Percentiles rank a stretch among this genome's conserved stretches.
phyloP scores from a whole-genome alignment of 2,113 vertebrate genomes.

The Morphnarchus princeps region DNA sequence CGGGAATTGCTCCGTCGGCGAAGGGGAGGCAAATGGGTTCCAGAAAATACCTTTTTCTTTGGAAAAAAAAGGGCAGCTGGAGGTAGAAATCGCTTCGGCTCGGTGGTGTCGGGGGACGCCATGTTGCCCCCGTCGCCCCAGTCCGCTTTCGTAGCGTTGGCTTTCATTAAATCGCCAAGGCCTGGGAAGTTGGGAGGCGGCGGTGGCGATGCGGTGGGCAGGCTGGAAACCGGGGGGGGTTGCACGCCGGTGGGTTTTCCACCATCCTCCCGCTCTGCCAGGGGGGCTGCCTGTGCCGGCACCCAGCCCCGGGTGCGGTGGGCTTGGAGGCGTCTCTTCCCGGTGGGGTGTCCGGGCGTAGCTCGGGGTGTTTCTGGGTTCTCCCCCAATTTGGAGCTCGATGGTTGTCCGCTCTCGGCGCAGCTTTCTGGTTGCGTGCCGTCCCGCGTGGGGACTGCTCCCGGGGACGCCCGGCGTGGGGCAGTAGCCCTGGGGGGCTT shows the following conservation, averaged over 20 bases:
- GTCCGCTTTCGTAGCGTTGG: accelerated
- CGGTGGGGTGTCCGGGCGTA: accelerated
- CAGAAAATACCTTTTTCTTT: neutral
- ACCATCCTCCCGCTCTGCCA: accelerated
- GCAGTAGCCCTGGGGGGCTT: too few relatives aligned
- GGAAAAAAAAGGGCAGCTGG: neutral
- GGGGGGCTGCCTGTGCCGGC: neutral
- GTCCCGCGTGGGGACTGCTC: accelerated
- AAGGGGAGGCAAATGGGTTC: neutral
- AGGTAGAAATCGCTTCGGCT: too few relatives aligned
- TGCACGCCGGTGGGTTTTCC: neutral
- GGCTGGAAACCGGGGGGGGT: neutral
- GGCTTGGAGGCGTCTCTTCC: neutral
- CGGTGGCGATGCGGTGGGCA: accelerated
- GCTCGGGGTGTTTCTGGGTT: neutral
- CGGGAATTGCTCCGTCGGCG: accelerated
- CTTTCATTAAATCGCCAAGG: neutral
- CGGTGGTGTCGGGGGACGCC: neutral
- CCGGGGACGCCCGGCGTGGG: accelerated
- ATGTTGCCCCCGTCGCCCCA: neutral
- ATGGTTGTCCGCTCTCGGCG: accelerated
- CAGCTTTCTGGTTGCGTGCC: neutral
- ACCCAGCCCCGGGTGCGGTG: accelerated
- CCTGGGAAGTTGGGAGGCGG: neutral
- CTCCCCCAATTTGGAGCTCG: neutral